Base-by-base conservation (phyloP, 2,797 vertebrate species). In the Vultur gryphus region DNA sequence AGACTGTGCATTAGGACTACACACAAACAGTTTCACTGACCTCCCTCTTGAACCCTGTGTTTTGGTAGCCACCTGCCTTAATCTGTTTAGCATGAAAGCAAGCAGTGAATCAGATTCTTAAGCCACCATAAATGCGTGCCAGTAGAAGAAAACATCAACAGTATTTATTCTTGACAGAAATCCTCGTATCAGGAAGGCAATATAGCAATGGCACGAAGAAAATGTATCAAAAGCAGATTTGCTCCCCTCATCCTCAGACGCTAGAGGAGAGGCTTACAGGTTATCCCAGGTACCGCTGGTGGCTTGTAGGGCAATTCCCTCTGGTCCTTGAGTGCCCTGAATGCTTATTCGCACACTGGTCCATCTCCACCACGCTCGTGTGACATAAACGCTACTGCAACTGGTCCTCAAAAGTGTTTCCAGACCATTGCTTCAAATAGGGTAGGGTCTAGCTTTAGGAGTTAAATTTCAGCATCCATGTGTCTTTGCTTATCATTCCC, bases 341-440 rank as follows among this genome's bases (percentile, higher is more conserved):
- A 66, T 0, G 1, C 62, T 57, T 46, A 49, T 17, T 71, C 1
- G 4, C 28, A 46, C 16, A 35, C 28, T 39, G 21, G n/a, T 73
- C 54, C 37, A 65, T 19, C 69, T 88, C 37, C 11, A 21, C 35
- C 24, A 11, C 1, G 2, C 29, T 44, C 1, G 0, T 2, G 1
- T 16, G 49, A 72, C 58, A 44, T 28, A 52, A 59, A 52, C 4
- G 1, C 20, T 54, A 35, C 15, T 23, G 23, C 33, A 70, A 18
- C 12, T 54, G 33, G 29, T 64, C 41, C 58, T 55, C 54, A 28
- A 13, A 67, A 79, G 28, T 17, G 43, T 62, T 85, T 54, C n/a
- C 43, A 83, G n/a, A 35, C 3, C 35, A 70, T 46, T 65, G 43
- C 33, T 93, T 84, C 59, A 62, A 62, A 29, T 0, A n/a, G 16